Conservation (phyloP, 2,888 invertebrate species). For the Xanthia icteritia region DNA sequence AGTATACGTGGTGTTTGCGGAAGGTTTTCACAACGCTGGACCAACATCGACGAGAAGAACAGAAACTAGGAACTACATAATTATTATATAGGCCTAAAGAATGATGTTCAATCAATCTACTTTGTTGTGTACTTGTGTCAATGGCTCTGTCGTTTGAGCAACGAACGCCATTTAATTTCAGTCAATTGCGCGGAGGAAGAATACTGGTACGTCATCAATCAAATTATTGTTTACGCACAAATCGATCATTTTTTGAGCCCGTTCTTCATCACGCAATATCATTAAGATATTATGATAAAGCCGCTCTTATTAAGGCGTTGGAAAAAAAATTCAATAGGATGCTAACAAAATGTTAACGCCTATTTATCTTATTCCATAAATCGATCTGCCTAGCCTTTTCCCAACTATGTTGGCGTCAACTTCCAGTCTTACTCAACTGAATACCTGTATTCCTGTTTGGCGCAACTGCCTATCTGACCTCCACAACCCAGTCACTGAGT, state of each 20-base stretch:
- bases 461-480: neutral
- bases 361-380: neutral
- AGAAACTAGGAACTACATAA: neutral
- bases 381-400: neutral
- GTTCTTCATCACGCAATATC: constrained; percentile 9
- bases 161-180: constrained; percentile 18
- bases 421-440: neutral
- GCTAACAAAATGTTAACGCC: neutral
- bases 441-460: neutral
- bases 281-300: constrained; percentile 13
- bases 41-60: neutral
- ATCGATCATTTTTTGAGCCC: constrained; percentile 37
- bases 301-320: neutral
- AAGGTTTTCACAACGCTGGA: neutral
- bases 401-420: neutral
- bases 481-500: neutral
- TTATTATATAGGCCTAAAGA: neutral
- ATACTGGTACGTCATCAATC: constrained; percentile 29
- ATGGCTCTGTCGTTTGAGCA: neutral
- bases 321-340: neutral
- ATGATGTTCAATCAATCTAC: constrained; percentile 2
- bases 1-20: neutral
- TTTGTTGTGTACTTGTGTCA: neutral
- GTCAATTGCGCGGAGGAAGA: neutral
- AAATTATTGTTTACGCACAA: constrained; percentile 25